A percentile compares a stretch with the other conserved stretches of the same genome.
phyloP scores from a whole-genome alignment of 1,140 invertebrate species.

The Glomeris maerens region DNA sequence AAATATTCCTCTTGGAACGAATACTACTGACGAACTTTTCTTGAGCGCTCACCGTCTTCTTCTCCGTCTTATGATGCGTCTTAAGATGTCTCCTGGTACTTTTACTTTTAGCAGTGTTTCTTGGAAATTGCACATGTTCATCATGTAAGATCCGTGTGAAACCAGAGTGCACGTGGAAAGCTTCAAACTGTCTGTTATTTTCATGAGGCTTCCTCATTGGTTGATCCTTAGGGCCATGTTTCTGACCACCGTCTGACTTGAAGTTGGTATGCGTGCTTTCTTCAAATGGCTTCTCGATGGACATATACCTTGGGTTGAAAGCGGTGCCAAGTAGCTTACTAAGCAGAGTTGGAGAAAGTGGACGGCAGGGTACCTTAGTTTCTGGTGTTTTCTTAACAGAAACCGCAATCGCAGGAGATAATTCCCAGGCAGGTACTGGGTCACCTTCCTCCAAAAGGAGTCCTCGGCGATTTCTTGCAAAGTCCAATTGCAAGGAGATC shows the following conservation, averaged over 20 bases:
- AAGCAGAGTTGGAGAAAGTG: background rate
- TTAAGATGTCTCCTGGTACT: background rate
- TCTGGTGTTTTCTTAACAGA: background rate
- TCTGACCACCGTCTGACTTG: background rate
- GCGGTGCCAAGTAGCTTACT: background rate
- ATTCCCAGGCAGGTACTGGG: too few species aligned
- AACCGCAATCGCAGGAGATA: too few species aligned
- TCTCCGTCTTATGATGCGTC: background rate
- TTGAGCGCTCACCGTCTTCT: too few species aligned
- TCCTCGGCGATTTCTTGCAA: too few species aligned
- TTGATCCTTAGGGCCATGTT: slow-evolving; percentile 2
- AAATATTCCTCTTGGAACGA: background rate
- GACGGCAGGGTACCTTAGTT: background rate
- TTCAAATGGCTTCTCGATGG: background rate
- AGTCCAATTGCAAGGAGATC: too few species aligned
- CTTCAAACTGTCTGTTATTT: background rate
- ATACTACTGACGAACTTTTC: background rate
- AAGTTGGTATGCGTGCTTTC: background rate
- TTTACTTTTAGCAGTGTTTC: background rate
- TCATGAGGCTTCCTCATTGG: background rate
- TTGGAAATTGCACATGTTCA: too few species aligned
- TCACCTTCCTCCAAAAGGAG: too few species aligned
- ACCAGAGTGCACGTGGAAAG: background rate
- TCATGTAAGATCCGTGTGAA: background rate
- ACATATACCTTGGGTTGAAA: slow-evolving; percentile 4